A percentile compares a stretch with the other conserved stretches of the same genome.
phyloP scores from a whole-genome alignment of 2,888 invertebrate genomes.

The Thysanoteuthis rhombus region DNA sequence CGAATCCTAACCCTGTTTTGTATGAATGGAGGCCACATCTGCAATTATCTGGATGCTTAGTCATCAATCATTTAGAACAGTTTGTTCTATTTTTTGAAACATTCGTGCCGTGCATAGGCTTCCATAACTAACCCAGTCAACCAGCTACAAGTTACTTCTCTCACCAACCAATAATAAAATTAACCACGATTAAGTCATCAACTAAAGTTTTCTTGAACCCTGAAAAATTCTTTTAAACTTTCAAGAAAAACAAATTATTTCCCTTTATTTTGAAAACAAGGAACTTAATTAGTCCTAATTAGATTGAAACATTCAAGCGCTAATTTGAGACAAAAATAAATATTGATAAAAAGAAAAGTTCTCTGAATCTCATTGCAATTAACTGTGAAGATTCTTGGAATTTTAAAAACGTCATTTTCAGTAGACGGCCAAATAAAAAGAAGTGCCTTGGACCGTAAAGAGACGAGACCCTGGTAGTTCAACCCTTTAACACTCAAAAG shows the following conservation, averaged over 20 bases:
- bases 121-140: too few relatives aligned
- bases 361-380: not conserved
- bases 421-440: not conserved
- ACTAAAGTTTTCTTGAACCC: not conserved
- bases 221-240: not conserved
- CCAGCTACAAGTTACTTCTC: too few relatives aligned
- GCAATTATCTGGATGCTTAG: too few relatives aligned
- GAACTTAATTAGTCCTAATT: not conserved
- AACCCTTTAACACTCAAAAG: not conserved
- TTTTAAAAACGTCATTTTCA: not conserved
- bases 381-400: not conserved
- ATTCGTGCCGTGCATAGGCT: too few relatives aligned
- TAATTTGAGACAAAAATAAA: not conserved
- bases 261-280: not conserved
- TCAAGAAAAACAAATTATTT: not conserved
- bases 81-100: too few relatives aligned
- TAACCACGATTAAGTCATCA: too few relatives aligned
- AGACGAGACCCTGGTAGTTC: not conserved
- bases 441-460: not conserved
- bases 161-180: too few relatives aligned
- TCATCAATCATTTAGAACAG: too few relatives aligned
- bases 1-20: too few relatives aligned
- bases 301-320: not conserved
- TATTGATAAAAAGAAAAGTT: not conserved
- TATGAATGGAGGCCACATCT: too few relatives aligned